Evolutionary conservation across 2,113 vertebrate genomes (phyloP).

Genomic region (Monarcha castaneiventris): DNA sequence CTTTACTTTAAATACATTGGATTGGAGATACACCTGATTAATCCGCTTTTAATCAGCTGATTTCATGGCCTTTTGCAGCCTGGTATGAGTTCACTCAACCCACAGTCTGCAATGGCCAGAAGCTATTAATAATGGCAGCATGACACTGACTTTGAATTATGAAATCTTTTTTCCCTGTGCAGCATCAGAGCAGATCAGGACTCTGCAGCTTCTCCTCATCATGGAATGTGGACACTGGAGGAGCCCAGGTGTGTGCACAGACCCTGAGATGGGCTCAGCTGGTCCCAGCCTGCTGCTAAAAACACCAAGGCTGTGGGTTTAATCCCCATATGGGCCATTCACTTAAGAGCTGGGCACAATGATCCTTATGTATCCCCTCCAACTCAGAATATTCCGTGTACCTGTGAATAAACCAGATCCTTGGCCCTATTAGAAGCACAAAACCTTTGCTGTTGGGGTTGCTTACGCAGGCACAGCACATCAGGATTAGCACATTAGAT

Average conservation of each 20-base stretch:
- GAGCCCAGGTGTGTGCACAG: not conserved
- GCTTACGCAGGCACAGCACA: not conserved
- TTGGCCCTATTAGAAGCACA: not conserved
- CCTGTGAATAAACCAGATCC: not conserved
- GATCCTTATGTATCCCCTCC: not conserved
- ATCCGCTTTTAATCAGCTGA: not conserved
- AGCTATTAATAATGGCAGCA: not conserved
- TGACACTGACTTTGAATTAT: not conserved
- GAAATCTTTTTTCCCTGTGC: not conserved
- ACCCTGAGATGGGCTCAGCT: not conserved
- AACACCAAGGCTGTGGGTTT: not conserved
- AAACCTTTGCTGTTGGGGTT: not conserved
- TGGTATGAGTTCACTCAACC: not conserved
- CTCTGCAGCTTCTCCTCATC: not conserved
- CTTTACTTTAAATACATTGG: conserved; percentile 9
- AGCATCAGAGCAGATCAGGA: rapidly evolving
- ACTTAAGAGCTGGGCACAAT: rapidly evolving
- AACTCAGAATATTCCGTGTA: not conserved
- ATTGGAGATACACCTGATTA: not conserved
- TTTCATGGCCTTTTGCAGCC: not conserved
- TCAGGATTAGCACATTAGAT: not conserved
- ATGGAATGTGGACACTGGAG: not conserved
- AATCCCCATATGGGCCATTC: not conserved
- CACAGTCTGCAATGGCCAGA: not conserved
- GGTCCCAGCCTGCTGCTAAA: not conserved